These are phyloP conservation scores for Geotria australis DNA, from an alignment of 2,797 vertebrate species.

Conservation along the genomic window DNA sequence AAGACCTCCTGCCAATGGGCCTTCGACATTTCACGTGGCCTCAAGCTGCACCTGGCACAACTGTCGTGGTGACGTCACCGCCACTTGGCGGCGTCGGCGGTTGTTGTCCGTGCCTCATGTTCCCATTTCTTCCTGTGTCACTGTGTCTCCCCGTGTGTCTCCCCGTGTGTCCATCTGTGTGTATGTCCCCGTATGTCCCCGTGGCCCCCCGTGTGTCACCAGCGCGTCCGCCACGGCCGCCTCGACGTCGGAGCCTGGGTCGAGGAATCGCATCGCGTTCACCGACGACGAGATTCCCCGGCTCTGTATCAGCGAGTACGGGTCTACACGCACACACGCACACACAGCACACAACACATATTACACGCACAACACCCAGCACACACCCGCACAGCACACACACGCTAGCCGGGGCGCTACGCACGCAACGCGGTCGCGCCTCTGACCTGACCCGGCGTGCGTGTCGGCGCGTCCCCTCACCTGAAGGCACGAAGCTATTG, in stretches of 20 bases:
- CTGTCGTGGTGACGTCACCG: too few relatives aligned
- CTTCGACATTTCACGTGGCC: too few relatives aligned
- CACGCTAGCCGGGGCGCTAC: neutral
- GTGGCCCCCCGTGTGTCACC: slow-evolving; percentile 11
- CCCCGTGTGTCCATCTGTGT: neutral
- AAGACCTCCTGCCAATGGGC: too few relatives aligned
- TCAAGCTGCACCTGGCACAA: too few relatives aligned
- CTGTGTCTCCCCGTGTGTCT: too few relatives aligned
- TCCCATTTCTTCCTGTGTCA: too few relatives aligned
- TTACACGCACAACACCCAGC: too few relatives aligned
- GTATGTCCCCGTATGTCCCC: neutral
- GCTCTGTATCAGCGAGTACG: slow-evolving; percentile 58
- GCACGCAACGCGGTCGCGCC: too few relatives aligned
- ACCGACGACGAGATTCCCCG: slow-evolving; percentile 70
- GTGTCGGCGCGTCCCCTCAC: neutral
- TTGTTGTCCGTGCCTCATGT: too few relatives aligned
- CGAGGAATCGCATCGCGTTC: slow-evolving; percentile 79
- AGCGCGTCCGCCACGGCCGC: slow-evolving; percentile 78
- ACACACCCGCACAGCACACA: too few relatives aligned
- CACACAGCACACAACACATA: neutral
- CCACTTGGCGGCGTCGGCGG: too few relatives aligned
- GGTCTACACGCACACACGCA: slow-evolving; percentile 20
- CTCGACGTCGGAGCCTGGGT: slow-evolving; percentile 77
- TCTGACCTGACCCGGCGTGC: neutral
- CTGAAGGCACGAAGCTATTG: slow-evolving; percentile 1